These are phyloP conservation scores for Chydorus sphaericus DNA, from an alignment of 2,888 invertebrate genomes.

Conservation along the genomic window DNA sequence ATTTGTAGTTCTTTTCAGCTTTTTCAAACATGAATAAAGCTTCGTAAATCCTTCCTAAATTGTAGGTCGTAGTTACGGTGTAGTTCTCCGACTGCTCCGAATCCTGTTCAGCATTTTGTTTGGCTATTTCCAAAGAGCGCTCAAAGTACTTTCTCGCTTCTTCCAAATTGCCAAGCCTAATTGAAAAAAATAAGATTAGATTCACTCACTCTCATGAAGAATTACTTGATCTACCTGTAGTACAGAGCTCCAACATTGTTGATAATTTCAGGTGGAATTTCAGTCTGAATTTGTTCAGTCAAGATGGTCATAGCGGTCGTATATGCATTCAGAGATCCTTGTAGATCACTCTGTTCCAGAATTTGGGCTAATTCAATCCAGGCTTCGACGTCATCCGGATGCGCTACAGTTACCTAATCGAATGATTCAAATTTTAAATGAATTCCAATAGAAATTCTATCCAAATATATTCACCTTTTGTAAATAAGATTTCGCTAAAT, in stretches of 20 bases:
- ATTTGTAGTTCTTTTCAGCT: slow-evolving; percentile 91
- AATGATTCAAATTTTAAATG: background rate
- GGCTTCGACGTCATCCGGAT: slow-evolving; percentile 96
- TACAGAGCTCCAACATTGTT: slow-evolving; percentile 95
- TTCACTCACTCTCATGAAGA: slow-evolving; percentile 8
- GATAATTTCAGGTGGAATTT: slow-evolving; percentile 91
- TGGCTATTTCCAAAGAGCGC: slow-evolving; percentile 69
- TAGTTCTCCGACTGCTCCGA: slow-evolving; percentile 78
- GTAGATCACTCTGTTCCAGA: slow-evolving; percentile 82
- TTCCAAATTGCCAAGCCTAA: slow-evolving; percentile 62
- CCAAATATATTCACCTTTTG: slow-evolving; percentile 51
- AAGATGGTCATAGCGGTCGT: slow-evolving; percentile 83
- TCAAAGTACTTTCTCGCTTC: slow-evolving; percentile 74
- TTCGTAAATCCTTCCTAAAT: slow-evolving; percentile 85
- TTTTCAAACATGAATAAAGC: slow-evolving; percentile 81
- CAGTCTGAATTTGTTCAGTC: slow-evolving; percentile 80
- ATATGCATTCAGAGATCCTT: slow-evolving; percentile 78
- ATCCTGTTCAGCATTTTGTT: slow-evolving; percentile 49
- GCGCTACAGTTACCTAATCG: slow-evolving; percentile 60
- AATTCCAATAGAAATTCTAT: background rate
- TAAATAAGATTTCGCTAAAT: slow-evolving; percentile 82
- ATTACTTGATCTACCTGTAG: slow-evolving; percentile 38
- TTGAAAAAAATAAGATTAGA: slow-evolving; percentile 21
- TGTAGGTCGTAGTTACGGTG: slow-evolving; percentile 93
- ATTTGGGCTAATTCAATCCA: slow-evolving; percentile 99